phyloP scores from a whole-genome alignment of 1,140 invertebrate genomes.

The Drosophila bocqueti region DNA sequence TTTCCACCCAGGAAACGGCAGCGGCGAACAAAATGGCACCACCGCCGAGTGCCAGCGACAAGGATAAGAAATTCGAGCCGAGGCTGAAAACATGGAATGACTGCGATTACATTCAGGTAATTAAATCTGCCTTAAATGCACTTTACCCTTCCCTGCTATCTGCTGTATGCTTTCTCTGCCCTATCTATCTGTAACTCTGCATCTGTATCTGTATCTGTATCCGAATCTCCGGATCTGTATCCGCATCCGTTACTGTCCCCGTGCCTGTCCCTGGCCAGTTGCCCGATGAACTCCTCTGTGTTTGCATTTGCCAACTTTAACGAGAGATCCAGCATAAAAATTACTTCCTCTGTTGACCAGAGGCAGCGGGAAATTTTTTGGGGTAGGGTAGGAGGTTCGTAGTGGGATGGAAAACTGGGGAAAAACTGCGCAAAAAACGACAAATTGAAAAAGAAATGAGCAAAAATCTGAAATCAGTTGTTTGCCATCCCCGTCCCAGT shows the following conservation, averaged over 20 bases:
- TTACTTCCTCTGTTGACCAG: slow-evolving; percentile 72
- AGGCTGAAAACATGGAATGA: slow-evolving; percentile 90
- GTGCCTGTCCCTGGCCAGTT: slow-evolving; percentile 7
- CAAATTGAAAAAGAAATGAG: slow-evolving; percentile 80
- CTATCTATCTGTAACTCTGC: slow-evolving; percentile 19
- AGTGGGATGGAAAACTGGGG: slow-evolving; percentile 18
- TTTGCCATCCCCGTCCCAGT: slow-evolving; percentile 46
- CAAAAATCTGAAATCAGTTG: slow-evolving; percentile 75
- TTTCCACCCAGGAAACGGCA: slow-evolving; percentile 88
- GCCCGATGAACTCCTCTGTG: slow-evolving; percentile 33
- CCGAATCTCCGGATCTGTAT: slow-evolving; percentile 9
- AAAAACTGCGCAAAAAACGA: slow-evolving; percentile 74
- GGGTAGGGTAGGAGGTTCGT: neutral
- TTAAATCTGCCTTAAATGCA: slow-evolving; percentile 76
- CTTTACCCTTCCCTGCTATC: slow-evolving; percentile 27
- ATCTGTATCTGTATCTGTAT: slow-evolving; percentile 16
- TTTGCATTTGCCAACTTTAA: slow-evolving; percentile 71
- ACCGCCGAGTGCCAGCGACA: slow-evolving; percentile 74
- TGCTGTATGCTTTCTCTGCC: slow-evolving; percentile 17
- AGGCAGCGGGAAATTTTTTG: slow-evolving; percentile 21
- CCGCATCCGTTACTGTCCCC: slow-evolving; percentile 21
- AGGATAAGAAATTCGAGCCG: slow-evolving; percentile 85
- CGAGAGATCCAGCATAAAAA: slow-evolving; percentile 70
- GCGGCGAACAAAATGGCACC: slow-evolving; percentile 67
- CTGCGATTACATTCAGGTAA: slow-evolving; percentile 92